Percentiles rank a stretch among this genome's conserved stretches.
These are phyloP conservation scores for Rhopilema esculentum DNA, from an alignment of 30 jellyfish, hydroid and myxozoan species.

Conservation along the genomic window DNA sequence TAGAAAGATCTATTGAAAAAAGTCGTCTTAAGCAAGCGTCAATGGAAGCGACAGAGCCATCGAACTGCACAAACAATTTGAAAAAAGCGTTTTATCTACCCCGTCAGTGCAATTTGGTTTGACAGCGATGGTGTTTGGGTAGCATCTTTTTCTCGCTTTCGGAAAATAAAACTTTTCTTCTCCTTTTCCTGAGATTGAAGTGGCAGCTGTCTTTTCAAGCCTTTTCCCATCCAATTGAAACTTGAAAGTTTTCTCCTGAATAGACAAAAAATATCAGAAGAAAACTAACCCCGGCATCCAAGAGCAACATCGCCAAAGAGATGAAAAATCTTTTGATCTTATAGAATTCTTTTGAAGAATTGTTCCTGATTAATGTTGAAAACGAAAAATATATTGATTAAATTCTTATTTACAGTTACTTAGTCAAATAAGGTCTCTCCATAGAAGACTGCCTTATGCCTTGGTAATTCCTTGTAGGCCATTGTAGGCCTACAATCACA, in stretches of 20 bases:
- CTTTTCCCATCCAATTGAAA: conserved; percentile 30
- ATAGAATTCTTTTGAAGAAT: not conserved
- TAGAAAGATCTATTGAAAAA: no score
- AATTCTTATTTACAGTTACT: no score
- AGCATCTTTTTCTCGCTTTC: not conserved
- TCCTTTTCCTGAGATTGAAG: not conserved
- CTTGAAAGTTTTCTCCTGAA: not conserved
- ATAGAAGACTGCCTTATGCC: no score
- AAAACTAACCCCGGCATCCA: not conserved
- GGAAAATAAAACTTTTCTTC: not conserved
- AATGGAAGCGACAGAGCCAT: not conserved
- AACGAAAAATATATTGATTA: not conserved
- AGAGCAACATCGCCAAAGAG: not conserved
- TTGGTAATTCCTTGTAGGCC: no score
- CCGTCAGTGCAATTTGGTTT: conserved; percentile 6
- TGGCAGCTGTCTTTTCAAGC: conserved; percentile 21
- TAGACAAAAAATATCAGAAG: not conserved
- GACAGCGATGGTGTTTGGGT: not conserved
- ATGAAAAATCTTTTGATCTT: not conserved
- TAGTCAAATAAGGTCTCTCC: no score
- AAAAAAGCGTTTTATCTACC: not conserved
- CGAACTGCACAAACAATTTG: not conserved
- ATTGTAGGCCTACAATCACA: no score
- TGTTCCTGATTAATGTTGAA: conserved; percentile 7
- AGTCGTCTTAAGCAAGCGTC: no score